A percentile compares a stretch with the other conserved stretches of the same genome.
These are phyloP conservation scores for Hipposideros larvatus DNA, from an alignment of 2,797 vertebrate genomes.

Conservation along the genomic window DNA sequence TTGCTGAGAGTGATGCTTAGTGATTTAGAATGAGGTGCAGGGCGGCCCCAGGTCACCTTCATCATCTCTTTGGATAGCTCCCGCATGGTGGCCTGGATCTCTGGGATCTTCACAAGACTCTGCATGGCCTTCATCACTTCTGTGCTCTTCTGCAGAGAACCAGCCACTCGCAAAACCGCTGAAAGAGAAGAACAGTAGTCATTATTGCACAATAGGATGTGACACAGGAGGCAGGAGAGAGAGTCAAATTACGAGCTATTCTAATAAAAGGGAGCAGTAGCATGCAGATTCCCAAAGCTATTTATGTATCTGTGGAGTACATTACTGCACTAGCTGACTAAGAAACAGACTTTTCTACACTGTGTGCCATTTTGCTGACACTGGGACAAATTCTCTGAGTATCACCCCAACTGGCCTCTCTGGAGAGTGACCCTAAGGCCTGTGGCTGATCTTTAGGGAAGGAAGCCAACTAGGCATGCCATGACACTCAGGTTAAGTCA, in stretches of 20 bases:
- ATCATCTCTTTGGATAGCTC: conserved; percentile 99
- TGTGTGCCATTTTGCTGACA: background rate
- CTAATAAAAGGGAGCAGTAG: background rate
- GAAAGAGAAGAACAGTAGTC: conserved; percentile 63
- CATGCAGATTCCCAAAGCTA: background rate
- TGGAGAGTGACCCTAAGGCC: background rate
- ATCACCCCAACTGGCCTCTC: background rate
- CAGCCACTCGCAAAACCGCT: conserved; percentile 96
- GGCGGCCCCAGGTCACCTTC: conserved; percentile 91
- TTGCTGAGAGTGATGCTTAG: background rate
- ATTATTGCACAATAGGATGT: background rate
- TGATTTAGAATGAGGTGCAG: background rate
- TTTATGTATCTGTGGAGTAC: background rate
- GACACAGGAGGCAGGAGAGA: background rate
- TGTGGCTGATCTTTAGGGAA: background rate
- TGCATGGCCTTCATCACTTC: conserved; percentile 99
- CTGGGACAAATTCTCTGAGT: background rate
- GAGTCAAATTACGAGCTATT: background rate
- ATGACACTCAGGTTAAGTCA: background rate
- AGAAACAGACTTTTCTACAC: background rate
- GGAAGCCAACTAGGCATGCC: background rate
- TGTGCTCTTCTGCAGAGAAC: conserved; percentile 97
- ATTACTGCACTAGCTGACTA: background rate
- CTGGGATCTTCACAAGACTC: conserved; percentile 96
- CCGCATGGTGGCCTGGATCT: conserved; percentile 98